Conservation (phyloP, 2,113 vertebrate genomes). For the Pleuronectes platessa region DNA sequence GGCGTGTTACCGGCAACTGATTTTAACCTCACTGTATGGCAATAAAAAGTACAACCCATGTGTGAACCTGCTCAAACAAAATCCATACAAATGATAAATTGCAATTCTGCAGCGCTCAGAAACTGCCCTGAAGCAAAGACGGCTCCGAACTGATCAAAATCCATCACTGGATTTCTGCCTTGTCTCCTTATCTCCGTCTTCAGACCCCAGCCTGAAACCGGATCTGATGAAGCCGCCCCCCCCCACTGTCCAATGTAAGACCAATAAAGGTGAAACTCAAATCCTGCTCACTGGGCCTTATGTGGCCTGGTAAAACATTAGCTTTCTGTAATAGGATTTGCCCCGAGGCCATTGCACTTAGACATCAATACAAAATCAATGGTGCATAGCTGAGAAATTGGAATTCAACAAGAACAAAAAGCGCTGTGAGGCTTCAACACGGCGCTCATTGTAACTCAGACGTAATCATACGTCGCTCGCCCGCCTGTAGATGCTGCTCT, state of each 20-base stretch:
- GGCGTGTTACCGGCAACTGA: not conserved
- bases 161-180: constrained; percentile 13
- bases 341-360: constrained; percentile 58
- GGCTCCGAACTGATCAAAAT: not conserved
- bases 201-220: constrained; percentile 50
- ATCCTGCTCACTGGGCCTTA: constrained; percentile 43
- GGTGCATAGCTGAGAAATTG: constrained; percentile 52
- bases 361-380: constrained; percentile 64
- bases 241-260: not conserved
- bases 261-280: constrained; percentile 53
- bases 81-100: not conserved
- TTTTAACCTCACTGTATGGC: not conserved
- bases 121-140: constrained; percentile 6
- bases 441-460: constrained; percentile 14
- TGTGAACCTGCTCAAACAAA: not conserved
- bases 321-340: constrained; percentile 56
- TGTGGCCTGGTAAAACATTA: constrained; percentile 63
- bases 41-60: not conserved
- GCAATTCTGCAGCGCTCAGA: not conserved
- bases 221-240: constrained; percentile 39
- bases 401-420: constrained; percentile 35
- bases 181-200: constrained; percentile 32
- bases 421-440: not conserved
- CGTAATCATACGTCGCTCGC: constrained; percentile 1
- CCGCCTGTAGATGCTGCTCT: not conserved